Conservation (phyloP, 2,888 invertebrate genomes). For the Thymelicus sylvestris region DNA sequence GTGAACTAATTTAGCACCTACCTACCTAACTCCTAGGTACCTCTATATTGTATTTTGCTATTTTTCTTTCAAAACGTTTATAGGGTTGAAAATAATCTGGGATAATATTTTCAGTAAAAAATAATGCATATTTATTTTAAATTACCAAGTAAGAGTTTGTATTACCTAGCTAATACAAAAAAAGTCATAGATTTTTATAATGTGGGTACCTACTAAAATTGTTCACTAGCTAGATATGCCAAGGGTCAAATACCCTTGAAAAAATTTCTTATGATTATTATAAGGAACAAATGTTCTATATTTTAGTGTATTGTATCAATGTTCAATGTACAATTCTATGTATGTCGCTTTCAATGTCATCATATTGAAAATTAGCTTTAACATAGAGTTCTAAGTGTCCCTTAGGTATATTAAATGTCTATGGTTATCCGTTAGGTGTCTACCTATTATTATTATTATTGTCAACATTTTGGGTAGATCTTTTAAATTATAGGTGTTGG, state of each 20-base stretch:
- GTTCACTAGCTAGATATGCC: slow-evolving; percentile 49
- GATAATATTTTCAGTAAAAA: background rate
- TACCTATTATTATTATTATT: slow-evolving; percentile 1
- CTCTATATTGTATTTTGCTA: too few species aligned
- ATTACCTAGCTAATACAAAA: too few species aligned
- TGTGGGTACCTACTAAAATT: slow-evolving; percentile 40
- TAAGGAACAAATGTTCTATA: slow-evolving; percentile 72
- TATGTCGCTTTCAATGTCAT: slow-evolving; percentile 77
- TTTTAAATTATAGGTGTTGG: slow-evolving; percentile 18
- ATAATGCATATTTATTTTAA: background rate
- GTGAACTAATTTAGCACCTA: slow-evolving; percentile 46
- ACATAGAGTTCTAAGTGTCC: slow-evolving; percentile 38
- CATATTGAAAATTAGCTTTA: slow-evolving; percentile 53
- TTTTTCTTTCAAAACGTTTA: too few species aligned
- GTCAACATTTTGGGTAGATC: slow-evolving; percentile 19
- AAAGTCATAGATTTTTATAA: too few species aligned
- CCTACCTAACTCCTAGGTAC: too few species aligned
- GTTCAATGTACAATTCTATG: slow-evolving; percentile 73
- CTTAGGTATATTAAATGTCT: slow-evolving; percentile 14
- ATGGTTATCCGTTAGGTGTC: slow-evolving; percentile 6
- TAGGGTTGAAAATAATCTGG: too few species aligned
- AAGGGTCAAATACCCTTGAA: slow-evolving; percentile 55
- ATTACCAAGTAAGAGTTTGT: too few species aligned
- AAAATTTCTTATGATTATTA: slow-evolving; percentile 82
- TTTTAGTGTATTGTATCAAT: slow-evolving; percentile 73